Evolutionary conservation across 2,797 vertebrate genomes (phyloP).

Genomic region (Mormyrops boulengeri): DNA sequence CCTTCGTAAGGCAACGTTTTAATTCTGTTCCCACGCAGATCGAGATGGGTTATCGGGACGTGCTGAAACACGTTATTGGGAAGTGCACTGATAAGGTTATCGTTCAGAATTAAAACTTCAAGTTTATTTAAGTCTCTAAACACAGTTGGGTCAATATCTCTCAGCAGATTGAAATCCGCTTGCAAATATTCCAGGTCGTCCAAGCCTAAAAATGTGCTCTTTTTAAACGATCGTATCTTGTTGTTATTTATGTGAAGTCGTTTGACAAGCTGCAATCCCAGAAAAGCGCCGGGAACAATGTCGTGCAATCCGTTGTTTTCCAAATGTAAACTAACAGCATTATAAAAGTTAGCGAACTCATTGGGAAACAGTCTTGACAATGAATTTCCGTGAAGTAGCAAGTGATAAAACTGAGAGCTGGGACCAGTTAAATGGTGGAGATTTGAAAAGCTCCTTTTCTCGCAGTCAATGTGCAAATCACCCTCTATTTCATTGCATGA

Average conservation of each 20-base stretch:
- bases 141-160: constrained; percentile 92
- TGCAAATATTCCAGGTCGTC: constrained; percentile 98
- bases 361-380: constrained; percentile 97
- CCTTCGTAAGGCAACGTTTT: constrained; percentile 95
- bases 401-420: constrained; percentile 95
- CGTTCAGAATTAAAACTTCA: constrained; percentile 96
- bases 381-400: constrained; percentile 96
- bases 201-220: constrained; percentile 92
- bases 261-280: constrained; percentile 95
- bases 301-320: constrained; percentile 98
- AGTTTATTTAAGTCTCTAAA: constrained; percentile 97
- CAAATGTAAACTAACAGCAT: constrained; percentile 96
- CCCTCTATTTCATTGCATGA: constrained; percentile 95
- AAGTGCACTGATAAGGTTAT: constrained; percentile 95
- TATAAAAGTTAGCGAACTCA: constrained; percentile 99
- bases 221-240: constrained; percentile 93
- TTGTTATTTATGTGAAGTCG: constrained; percentile 97
- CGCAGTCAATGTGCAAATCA: constrained; percentile 97
- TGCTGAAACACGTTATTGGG: constrained; percentile 92
- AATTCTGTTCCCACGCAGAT: constrained; percentile 94
- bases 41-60: constrained; percentile 96
- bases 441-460: constrained; percentile 89
- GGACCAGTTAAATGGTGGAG: constrained; percentile 93
- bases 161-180: constrained; percentile 94
- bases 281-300: constrained; percentile 92